Conservation (phyloP, 2,113 vertebrate species). For the Ageneiosus marmoratus region DNA sequence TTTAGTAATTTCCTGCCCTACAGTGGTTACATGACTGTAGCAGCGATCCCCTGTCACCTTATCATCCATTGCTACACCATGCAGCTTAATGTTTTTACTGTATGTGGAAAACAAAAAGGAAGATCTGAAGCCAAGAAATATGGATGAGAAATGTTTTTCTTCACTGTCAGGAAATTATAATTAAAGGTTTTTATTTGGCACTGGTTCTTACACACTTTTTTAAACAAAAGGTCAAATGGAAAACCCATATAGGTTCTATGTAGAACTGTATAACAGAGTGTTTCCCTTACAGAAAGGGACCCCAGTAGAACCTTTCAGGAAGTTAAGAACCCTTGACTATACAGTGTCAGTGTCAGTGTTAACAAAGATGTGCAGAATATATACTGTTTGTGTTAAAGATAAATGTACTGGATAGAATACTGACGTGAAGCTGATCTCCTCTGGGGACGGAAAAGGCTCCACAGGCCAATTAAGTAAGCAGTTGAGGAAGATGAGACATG, state of each 20-base stretch:
- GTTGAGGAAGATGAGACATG: constrained; percentile 83
- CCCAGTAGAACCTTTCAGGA: neutral
- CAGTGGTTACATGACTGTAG: constrained; percentile 67
- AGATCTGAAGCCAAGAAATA: neutral
- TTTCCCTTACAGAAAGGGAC: neutral
- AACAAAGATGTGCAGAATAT: neutral
- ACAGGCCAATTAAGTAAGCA: constrained; percentile 84
- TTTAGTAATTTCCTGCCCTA: constrained; percentile 73
- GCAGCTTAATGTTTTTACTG: constrained; percentile 78
- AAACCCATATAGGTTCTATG: neutral
- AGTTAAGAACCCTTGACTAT: neutral
- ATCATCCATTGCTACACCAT: constrained; percentile 73
- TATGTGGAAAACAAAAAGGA: neutral
- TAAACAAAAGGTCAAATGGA: neutral
- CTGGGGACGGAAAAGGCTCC: constrained; percentile 81
- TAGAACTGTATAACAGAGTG: neutral
- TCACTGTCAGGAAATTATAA: neutral
- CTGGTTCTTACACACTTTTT: neutral
- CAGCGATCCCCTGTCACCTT: constrained; percentile 75
- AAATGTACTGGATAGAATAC: constrained; percentile 48
- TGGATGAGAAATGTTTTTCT: neutral
- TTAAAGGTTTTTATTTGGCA: neutral
- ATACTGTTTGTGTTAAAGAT: constrained; percentile 56
- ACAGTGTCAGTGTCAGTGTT: neutral
- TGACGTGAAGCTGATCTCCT: constrained; percentile 81